Evolutionary conservation across 1,140 invertebrate genomes (phyloP), one percentile per base, ranked within the genome.

Genomic region (Anastatus disparis): DNA sequence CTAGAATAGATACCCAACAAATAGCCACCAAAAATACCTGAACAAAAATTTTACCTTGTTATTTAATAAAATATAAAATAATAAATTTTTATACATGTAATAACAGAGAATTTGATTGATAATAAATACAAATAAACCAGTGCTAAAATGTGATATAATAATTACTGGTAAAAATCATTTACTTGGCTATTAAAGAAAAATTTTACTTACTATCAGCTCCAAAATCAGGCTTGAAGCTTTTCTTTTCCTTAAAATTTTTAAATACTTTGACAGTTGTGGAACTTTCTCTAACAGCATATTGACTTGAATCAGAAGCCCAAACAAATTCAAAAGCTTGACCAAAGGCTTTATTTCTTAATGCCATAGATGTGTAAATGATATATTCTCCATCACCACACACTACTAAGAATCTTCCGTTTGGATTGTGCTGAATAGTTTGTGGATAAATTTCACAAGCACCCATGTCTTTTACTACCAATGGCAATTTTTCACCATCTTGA

Each of bases 371-470:
- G 84, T 99, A 99, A 75, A 99, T 99, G 15, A 99, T 99, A 82
- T 99, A 99, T 83, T 99, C 98, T 0, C 98, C 98, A 86, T 99
- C 98, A 10, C 98, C 98, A 85, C 98, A 99, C 9, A 99, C 97
- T 4, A 99, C 98, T 2, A 99, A 93, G 87, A 99, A 99, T 86
- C 97, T 91, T 48, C 98, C 98, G 86, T 99, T 99, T 0, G 97
- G 96, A 88, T 99, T 99, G 80, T 99, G 98, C 22, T 95, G 93
- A 73, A 99, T 96, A 0, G 94, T 98, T 82, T 99, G 98, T 0
- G 98, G 98, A 84, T 99, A 99, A 74, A 99, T 98, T 87, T 99
- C 98, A 87, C 97, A 99, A 20, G 96, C 95, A 0, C 98, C 98
- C 96, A 99, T 98, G 78, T 99, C 98, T 83, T 99, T 99, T 0